These are phyloP conservation scores for Pachypanchax playfairii DNA, from an alignment of 2,113 vertebrate genomes.

Conservation along the genomic window DNA sequence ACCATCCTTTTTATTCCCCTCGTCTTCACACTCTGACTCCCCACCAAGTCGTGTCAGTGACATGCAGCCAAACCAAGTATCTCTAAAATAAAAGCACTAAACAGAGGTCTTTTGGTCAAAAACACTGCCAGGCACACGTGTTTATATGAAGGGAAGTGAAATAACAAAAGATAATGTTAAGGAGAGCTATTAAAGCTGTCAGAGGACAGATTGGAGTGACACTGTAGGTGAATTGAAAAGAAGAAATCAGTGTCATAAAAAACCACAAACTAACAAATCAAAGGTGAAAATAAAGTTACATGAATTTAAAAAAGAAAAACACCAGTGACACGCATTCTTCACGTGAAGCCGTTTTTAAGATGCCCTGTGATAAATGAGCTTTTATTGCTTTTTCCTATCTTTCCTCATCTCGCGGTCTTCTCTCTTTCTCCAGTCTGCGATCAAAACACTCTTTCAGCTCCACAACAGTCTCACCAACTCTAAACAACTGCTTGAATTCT, in stretches of 20 bases:
- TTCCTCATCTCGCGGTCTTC: slow-evolving; percentile 31
- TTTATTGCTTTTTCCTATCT: slow-evolving; percentile 64
- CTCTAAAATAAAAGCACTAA: slow-evolving; percentile 9
- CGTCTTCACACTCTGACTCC: slow-evolving; percentile 21
- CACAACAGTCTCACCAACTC: slow-evolving; percentile 29
- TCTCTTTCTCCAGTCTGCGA: slow-evolving; percentile 14
- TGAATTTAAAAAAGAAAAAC: not conserved
- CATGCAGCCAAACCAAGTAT: slow-evolving; percentile 9
- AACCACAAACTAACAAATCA: slow-evolving; percentile 2
- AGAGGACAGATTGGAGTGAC: slow-evolving; percentile 7
- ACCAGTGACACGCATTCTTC: slow-evolving; percentile 17
- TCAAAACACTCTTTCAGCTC: slow-evolving; percentile 48
- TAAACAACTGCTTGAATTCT: slow-evolving; percentile 18
- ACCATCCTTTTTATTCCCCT: slow-evolving; percentile 8
- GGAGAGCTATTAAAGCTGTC: slow-evolving; percentile 11
- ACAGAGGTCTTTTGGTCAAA: slow-evolving; percentile 1
- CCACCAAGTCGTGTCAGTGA: slow-evolving; percentile 25
- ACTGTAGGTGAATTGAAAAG: not conserved
- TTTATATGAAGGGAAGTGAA: slow-evolving; percentile 22
- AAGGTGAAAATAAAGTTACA: slow-evolving; percentile 8
- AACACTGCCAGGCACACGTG: slow-evolving; percentile 14
- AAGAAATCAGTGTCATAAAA: slow-evolving; percentile 9
- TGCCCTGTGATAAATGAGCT: slow-evolving; percentile 39
- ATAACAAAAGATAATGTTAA: slow-evolving; percentile 13
- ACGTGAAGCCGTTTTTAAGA: slow-evolving; percentile 46